Evolutionary conservation across 2,888 invertebrate species (phyloP), one percentile per base, ranked within the genome.

Genomic region (Clitarchus hookeri): DNA sequence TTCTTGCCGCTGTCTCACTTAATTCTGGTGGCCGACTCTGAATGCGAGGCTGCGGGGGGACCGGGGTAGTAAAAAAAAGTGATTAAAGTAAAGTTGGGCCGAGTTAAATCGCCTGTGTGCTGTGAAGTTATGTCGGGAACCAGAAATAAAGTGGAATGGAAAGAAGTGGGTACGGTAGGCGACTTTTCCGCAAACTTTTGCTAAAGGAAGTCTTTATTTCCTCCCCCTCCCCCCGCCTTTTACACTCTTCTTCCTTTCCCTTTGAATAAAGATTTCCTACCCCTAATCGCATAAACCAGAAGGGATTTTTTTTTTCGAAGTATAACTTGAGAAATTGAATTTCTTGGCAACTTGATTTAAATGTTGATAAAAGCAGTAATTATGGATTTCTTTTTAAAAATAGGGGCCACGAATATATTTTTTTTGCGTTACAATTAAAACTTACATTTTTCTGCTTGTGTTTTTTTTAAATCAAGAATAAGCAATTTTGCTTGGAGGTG

Each of bases 41-140:
- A 79, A 79, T 79, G 82, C 82, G 82, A 8, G 16, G 65, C 4
- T 1, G 13, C 53, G 0, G 53, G 19, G 53, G 19, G 65, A 2
- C 12, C 6, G 48, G 1, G 65, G 65, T 11, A 65, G 2, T 1
- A 65, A 19, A 65, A 65, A 82, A 82, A 82, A 82, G 82, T 82
- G 82, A 82, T 82, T 82, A 82, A 82, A 44, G 44, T 27, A 82
- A 82, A 82, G 82, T 82, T 82, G 44, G 82, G 36, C 44, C 6
- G 44, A 82, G 82, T 82, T 82, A 82, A 82, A 82, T 82, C 82
- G 82, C n/a, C 82, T 82, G 82, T 82, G 82, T 36, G 82, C 82
- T 79, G 82, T 26, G 82, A 36, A 82, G 82, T 82, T 82, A 82
- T 82, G 82, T 27, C 27, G 19, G 23, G 44, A 82, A 82, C 44